Conservation (phyloP, 2,888 invertebrate genomes). For the Timandra comae region DNA sequence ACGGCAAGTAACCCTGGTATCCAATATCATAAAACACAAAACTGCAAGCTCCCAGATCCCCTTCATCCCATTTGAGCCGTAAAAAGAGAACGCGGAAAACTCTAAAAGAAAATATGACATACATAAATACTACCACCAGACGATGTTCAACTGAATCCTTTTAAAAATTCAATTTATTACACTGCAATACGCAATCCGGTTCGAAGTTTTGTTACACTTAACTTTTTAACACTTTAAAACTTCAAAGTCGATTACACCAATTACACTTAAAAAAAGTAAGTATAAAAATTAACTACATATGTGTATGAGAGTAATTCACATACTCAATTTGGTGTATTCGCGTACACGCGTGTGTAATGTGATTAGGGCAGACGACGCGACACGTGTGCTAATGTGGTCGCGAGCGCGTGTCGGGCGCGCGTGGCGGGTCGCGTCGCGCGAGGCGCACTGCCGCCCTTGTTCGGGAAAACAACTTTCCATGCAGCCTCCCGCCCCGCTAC, state of each 20-base stretch:
- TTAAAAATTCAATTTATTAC: constrained; percentile 39
- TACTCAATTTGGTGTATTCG: constrained; percentile 2
- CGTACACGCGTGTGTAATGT: constrained; percentile 19
- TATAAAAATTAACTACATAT: no score
- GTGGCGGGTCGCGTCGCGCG: constrained; percentile 39
- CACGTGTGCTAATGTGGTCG: constrained; percentile 19
- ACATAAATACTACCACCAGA: constrained; percentile 56
- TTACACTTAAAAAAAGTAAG: no score
- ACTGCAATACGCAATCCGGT: constrained; percentile 22
- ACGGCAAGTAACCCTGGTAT: constrained; percentile 13
- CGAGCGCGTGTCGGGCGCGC: constrained; percentile 29
- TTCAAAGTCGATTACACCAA: no score
- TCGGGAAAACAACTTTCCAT: constrained; percentile 48
- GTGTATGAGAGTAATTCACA: no score
- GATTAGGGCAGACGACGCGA: constrained; percentile 18
- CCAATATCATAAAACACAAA: constrained; percentile 55
- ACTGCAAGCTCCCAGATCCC: constrained; percentile 46
- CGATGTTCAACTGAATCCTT: constrained; percentile 55
- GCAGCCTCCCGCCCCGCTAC: constrained; percentile 57
- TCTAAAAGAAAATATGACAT: constrained; percentile 59
- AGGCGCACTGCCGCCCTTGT: constrained; percentile 62
- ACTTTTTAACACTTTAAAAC: constrained; percentile 5
- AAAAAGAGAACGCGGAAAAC: constrained; percentile 53
- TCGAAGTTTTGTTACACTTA: constrained; percentile 3
- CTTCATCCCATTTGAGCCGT: constrained; percentile 49